A percentile compares a stretch with the other conserved stretches of the same genome.
Conservation (phyloP, 2,113 vertebrate genomes). For the Datnioides undecimradiatus region DNA sequence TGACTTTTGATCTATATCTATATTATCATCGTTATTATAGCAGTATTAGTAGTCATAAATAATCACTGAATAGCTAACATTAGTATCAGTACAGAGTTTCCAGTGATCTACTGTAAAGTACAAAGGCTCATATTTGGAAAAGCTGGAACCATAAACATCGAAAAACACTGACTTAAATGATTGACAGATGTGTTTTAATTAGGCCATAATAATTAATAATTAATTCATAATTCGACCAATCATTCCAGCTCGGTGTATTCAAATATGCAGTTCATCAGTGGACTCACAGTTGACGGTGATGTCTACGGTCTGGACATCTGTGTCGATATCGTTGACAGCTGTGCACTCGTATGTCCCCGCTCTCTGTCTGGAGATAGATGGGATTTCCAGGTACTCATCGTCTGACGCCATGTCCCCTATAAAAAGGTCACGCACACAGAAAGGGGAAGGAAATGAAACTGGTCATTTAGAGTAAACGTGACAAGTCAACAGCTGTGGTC, state of each 20-base stretch:
- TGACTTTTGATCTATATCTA: too few species aligned
- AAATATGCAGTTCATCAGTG: not conserved
- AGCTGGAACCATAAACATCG: too few species aligned
- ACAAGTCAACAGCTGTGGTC: conserved; percentile 50
- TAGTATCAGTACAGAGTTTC: too few species aligned
- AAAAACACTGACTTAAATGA: too few species aligned
- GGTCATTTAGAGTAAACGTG: conserved; percentile 37
- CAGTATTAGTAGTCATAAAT: too few species aligned
- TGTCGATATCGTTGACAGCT: conserved; percentile 92
- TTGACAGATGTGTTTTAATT: too few species aligned
- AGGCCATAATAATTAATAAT: too few species aligned
- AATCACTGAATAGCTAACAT: too few species aligned
- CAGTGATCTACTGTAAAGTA: too few species aligned
- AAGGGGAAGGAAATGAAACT: conserved; percentile 13
- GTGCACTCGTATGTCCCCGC: conserved; percentile 95
- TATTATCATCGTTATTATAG: too few species aligned
- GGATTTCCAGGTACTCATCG: conserved; percentile 95
- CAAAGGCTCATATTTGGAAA: too few species aligned
- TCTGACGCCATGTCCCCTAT: conserved; percentile 92
- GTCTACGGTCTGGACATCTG: conserved; percentile 90
- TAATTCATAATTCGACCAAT: not conserved
- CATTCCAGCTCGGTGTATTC: not conserved
- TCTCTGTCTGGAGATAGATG: conserved; percentile 90
- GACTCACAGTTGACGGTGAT: conserved; percentile 98
- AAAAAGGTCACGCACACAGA: conserved; percentile 50